Evolutionary conservation across 2,113 vertebrate species (phyloP).

Genomic region (Cyphomyrus plagiostoma): DNA sequence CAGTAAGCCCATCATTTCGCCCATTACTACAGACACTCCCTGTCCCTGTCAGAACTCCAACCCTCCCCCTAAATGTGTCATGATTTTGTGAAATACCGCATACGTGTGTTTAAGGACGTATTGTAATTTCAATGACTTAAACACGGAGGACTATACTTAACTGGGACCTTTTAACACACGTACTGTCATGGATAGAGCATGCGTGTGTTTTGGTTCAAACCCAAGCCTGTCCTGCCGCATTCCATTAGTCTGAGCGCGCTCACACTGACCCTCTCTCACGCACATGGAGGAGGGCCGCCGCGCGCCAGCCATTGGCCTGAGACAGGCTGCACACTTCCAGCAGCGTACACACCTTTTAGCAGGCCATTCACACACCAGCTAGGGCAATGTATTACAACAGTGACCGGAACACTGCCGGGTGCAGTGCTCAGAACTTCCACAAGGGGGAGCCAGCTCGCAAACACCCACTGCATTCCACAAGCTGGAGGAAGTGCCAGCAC

Average conservation of each 20-base stretch:
- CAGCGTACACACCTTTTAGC: not conserved
- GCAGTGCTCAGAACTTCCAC: not conserved
- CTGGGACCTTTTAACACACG: not conserved
- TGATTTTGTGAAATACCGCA: not conserved
- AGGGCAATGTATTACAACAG: not conserved
- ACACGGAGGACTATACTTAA: not conserved
- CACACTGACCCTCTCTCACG: slow-evolving; percentile 11
- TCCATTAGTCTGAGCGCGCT: slow-evolving; percentile 17
- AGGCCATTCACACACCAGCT: not conserved
- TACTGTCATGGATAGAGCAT: not conserved
- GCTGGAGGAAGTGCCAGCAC: not conserved
- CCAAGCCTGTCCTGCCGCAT: slow-evolving; percentile 14
- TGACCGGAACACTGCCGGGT: not conserved
- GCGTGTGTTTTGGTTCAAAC: not conserved
- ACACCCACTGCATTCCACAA: not conserved
- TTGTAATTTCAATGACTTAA: not conserved
- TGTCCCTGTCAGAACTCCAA: not conserved
- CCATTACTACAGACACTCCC: not conserved
- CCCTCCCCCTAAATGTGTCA: not conserved
- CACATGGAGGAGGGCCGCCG: not conserved
- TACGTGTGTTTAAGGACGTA: not conserved
- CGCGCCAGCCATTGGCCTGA: not conserved
- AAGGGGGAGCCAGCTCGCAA: not conserved
- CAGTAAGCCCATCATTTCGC: not conserved
- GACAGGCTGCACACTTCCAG: not conserved